Conservation (phyloP, 2,797 vertebrate genomes). For the Crax fasciolata region DNA sequence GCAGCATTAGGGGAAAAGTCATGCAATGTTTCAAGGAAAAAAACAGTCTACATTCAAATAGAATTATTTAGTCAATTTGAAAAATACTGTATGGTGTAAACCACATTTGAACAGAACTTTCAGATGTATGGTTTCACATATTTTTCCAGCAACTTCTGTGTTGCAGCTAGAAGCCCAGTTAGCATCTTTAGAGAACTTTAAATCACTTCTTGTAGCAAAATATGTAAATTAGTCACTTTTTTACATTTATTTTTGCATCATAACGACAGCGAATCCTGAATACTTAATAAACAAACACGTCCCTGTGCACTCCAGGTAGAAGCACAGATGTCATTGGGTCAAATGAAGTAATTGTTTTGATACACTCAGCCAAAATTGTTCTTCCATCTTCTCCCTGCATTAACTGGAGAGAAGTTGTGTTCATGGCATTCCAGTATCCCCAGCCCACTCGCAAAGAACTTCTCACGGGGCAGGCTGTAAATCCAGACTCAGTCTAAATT, state of each 20-base stretch:
- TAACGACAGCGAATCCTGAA: not conserved
- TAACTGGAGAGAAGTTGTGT: not conserved
- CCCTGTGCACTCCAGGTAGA: not conserved
- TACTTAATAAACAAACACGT: not conserved
- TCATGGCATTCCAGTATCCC: not conserved
- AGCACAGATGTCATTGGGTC: not conserved
- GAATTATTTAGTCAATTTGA: not conserved
- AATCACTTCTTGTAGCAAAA: not conserved
- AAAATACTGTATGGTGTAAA: not conserved
- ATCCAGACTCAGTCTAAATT: not conserved
- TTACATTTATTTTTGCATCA: not conserved
- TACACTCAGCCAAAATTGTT: not conserved
- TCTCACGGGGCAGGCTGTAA: not conserved
- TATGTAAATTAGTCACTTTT: not conserved
- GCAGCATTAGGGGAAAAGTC: constrained; percentile 58
- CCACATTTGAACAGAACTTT: not conserved
- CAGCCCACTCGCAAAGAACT: not conserved
- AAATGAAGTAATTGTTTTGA: not conserved
- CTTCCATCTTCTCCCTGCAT: not conserved
- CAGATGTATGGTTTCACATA: not conserved
- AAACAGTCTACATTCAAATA: not conserved
- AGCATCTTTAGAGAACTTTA: not conserved
- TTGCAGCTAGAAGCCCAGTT: not conserved
- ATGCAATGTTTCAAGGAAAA: constrained; percentile 61
- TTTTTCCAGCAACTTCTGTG: not conserved